Evolutionary conservation across 2,888 invertebrate genomes (phyloP).

Genomic region (Acanthosepion esculentum): DNA sequence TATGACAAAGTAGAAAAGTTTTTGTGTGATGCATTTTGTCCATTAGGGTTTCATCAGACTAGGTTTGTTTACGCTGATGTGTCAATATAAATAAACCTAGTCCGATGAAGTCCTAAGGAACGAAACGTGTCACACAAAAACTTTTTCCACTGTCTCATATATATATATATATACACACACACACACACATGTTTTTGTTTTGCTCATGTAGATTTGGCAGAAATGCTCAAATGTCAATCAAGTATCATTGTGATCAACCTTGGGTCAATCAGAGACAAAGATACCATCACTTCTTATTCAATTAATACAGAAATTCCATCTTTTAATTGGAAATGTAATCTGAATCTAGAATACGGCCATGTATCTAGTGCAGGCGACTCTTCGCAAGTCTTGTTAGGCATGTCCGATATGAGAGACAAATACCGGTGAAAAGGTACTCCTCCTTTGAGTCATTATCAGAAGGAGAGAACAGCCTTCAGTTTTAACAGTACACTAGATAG

Average conservation of each 20-base stretch:
- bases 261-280: not conserved
- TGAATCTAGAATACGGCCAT: not conserved
- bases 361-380: not conserved
- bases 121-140: too few relatives aligned
- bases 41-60: too few relatives aligned
- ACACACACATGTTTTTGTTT: too few relatives aligned
- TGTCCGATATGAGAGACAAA: constrained; percentile 21
- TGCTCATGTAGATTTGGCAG: not conserved
- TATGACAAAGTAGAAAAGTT: too few relatives aligned
- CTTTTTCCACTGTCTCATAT: too few relatives aligned
- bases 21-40: too few relatives aligned
- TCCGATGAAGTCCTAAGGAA: too few relatives aligned
- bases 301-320: not conserved
- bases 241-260: not conserved
- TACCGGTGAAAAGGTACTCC: not conserved
- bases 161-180: too few relatives aligned
- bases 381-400: not conserved
- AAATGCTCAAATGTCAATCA: not conserved
- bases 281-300: not conserved
- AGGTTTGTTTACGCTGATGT: too few relatives aligned
- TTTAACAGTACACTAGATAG: not conserved
- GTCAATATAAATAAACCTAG: too few relatives aligned
- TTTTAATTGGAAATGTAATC: not conserved
- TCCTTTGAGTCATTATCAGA: not conserved
- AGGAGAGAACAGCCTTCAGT: not conserved